Percentiles rank a stretch among this genome's conserved stretches.
Evolutionary conservation across 2,888 invertebrate genomes (phyloP).

Genomic region (Lycocerus yunnanus): DNA sequence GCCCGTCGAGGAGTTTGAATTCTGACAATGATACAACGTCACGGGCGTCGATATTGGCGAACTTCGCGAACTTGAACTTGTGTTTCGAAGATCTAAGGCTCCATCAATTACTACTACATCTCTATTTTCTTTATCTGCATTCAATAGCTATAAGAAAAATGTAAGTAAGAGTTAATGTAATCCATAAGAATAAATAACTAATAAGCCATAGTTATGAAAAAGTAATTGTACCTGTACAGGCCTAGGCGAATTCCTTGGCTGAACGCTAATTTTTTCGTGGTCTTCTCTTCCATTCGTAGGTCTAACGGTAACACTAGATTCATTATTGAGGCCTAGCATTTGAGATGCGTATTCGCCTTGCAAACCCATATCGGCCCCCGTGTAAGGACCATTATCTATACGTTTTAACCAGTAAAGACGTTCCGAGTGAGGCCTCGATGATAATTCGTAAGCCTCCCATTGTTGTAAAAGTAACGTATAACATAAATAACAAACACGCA

Average conservation of each 20-base stretch:
- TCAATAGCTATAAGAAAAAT: slow-evolving; percentile 42
- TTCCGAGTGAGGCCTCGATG: slow-evolving; percentile 79
- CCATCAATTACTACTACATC: slow-evolving; percentile 46
- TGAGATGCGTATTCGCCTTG: slow-evolving; percentile 90
- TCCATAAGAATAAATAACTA: not conserved
- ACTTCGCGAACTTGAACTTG: slow-evolving; percentile 59
- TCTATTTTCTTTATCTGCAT: slow-evolving; percentile 42
- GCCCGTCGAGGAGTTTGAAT: slow-evolving; percentile 64
- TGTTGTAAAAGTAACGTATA: slow-evolving; percentile 85
- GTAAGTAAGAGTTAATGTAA: not conserved
- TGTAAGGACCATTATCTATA: slow-evolving; percentile 87
- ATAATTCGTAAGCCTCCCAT: slow-evolving; percentile 89
- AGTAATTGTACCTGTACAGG: slow-evolving; percentile 43
- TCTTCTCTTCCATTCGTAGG: slow-evolving; percentile 47
- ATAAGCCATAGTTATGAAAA: not conserved
- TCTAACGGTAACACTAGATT: slow-evolving; percentile 45
- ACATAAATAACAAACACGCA: slow-evolving; percentile 84
- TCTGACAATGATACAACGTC: slow-evolving; percentile 51
- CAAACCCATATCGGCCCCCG: slow-evolving; percentile 85
- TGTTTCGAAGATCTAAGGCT: slow-evolving; percentile 63
- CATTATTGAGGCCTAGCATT: slow-evolving; percentile 75
- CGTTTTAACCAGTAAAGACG: slow-evolving; percentile 92
- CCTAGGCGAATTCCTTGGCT: slow-evolving; percentile 44
- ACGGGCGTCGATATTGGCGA: slow-evolving; percentile 47
- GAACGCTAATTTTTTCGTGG: slow-evolving; percentile 29